Evolutionary conservation across 2,113 vertebrate species (phyloP), one percentile per base, ranked within the genome.

Genomic region (Myiozetetes cayanensis): DNA sequence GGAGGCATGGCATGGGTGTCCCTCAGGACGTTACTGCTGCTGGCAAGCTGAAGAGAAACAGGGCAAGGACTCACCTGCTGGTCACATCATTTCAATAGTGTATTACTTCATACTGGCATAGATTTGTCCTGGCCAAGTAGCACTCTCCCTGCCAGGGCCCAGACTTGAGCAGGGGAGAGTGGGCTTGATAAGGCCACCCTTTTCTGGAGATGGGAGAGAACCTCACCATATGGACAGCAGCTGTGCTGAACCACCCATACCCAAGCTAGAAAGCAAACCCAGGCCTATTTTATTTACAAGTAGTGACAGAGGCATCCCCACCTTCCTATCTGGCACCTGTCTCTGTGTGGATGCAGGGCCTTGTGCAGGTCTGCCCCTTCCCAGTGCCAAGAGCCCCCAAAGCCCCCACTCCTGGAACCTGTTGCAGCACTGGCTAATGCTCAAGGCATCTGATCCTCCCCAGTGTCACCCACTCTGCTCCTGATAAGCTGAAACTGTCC

Each of bases 61-160:
- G 33, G 35, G 65, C 33, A 35, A 62, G 33, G 41, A 50, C 53
- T 56, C n/a, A 31, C 8, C 10, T 0, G 0, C 46, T 14, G 3
- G 23, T 39, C 70, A n/a, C 1, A 1, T 13, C 12, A 52, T 53
- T 59, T 55, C 44, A 21, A 10, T 8, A 21, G 19, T 30, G 25
- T 6, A 12, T 65, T 52, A 53, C 28, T 49, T 55, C 63, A 55
- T 8, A 24, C 27, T 35, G 19, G 23, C 1, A 0, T 0, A 4
- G 44, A 37, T 31, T 52, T 16, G 65, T 30, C 31, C 66, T 43
- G 59, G 27, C 41, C 16, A 43, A 35, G 46, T 6, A 59, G 44
- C 1, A 0, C 22, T 30, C 19, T 28, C 25, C n/a, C 50, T 71
- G 62, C 44, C 75, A 71, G 44, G 35, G 62, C 49, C 23, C 53